phyloP scores from a whole-genome alignment of 2,888 invertebrate genomes.

The Sminthurides aquaticus region DNA sequence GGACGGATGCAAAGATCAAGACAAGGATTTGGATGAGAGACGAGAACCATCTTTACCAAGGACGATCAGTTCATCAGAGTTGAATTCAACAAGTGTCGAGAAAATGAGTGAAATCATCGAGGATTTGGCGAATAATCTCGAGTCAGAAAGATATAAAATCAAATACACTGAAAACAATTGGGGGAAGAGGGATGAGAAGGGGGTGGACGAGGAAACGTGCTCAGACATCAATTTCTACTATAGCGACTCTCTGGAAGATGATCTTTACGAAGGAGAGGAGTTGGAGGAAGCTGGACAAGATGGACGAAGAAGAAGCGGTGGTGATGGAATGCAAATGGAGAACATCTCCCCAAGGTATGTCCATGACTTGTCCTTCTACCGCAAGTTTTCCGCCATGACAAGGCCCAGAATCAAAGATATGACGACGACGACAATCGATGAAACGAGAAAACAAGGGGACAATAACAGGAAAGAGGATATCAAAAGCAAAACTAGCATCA shows the following conservation, averaged over 20 bases:
- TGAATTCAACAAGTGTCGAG: background rate
- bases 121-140: background rate
- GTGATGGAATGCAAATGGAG: no score
- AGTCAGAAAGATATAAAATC: background rate
- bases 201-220: background rate
- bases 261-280: background rate
- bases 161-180: no score
- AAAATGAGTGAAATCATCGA: background rate
- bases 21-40: background rate
- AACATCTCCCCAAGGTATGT: no score
- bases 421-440: no score
- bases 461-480: no score
- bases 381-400: background rate
- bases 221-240: conserved; percentile 4
- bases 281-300: background rate
- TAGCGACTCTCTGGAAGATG: background rate
- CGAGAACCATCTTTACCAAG: background rate
- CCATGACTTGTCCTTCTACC: background rate
- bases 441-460: background rate
- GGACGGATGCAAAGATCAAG: background rate
- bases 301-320: background rate
- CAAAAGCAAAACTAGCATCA: background rate
- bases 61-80: conserved; percentile 5
- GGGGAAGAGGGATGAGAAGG: background rate
- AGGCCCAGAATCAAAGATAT: no score